Evolutionary conservation across 64 coral and sea anemone genomes (phyloP).

Genomic region (Astreopora myriophthalma): DNA sequence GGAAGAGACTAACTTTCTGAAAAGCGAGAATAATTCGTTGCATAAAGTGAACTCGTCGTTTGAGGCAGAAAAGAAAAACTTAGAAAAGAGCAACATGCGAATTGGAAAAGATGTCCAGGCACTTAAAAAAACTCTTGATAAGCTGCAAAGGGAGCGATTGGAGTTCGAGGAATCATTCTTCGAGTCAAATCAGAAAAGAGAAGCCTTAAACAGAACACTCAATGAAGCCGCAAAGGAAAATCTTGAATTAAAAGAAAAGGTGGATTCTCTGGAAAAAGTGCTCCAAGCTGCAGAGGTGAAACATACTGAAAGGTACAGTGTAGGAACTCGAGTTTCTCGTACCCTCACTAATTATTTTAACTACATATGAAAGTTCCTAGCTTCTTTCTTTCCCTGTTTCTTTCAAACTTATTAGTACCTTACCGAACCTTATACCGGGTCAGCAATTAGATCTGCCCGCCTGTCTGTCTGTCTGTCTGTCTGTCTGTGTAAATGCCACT

Average conservation of each 20-base stretch:
- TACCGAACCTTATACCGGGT: no score
- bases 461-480: background rate
- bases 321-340: no score
- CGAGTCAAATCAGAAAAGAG: conserved; percentile 82
- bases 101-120: conserved; percentile 87
- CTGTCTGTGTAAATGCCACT: background rate
- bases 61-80: conserved; percentile 79
- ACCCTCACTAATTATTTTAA: no score
- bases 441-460: no score
- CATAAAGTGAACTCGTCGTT: conserved; percentile 78
- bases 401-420: no score
- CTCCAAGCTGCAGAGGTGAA: conserved; percentile 46
- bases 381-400: background rate
- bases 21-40: conserved; percentile 76
- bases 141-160: conserved; percentile 79
- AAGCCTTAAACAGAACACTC: conserved; percentile 64
- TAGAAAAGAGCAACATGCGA: conserved; percentile 73
- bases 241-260: conserved; percentile 54
- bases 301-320: conserved; percentile 73
- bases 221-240: conserved; percentile 70
- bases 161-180: conserved; percentile 90
- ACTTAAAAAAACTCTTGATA: conserved; percentile 87
- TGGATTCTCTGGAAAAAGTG: conserved; percentile 57
- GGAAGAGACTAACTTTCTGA: conserved; percentile 47
- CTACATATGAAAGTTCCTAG: background rate